Evolutionary conservation across 2,888 invertebrate species (phyloP), one percentile per base, ranked within the genome.

Genomic region (Caenorhabditis sp.): DNA sequence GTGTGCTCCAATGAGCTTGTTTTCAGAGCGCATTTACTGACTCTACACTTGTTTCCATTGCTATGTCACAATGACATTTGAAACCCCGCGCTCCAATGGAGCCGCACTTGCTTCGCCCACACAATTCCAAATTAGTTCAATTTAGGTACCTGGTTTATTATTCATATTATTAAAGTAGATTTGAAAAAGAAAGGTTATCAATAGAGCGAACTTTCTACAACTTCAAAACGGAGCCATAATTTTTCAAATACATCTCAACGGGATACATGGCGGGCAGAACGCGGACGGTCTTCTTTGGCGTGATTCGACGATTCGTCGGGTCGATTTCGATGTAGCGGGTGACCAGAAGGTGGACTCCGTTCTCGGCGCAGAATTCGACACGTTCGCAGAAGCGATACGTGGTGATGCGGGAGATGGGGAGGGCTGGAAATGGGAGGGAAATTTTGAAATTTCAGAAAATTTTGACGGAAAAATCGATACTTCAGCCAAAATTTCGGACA

Each of bases 241-340:
- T 49, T 28, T 77, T 69, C 61, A 77, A 22, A 8, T 77, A 77
- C 69, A 70, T 70, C n/a, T 77, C 70, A 2, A 63, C 4, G 6
- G 69, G 69, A 49, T 63, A 70, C 28, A 77, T 8, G 3, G 28
- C 3, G 16, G 77, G 47, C 1, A 77, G 8, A 22, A 54, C 26
- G 6, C n/a, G 24, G 8, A 81, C 81, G n/a, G 81, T 81, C 51
- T 81, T 81, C 19, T 70, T 81, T 35, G 56, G 69, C 1, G 31
- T 14, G 16, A 81, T 49, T 44, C 61, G 61, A 28, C 74, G 68
- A 14, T 14, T n/a, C 3, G 56, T 7, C 19, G 81, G 81, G 28
- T 59, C 19, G 28, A 69, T 38, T 61, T 81, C 74, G 10, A 81
- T 8, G 24, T 56, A 81, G 35, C 75, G 51, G 14, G 61, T 47